Evolutionary conservation across 1,140 invertebrate species (phyloP).

Genomic region (Lasioglossum albipes): DNA sequence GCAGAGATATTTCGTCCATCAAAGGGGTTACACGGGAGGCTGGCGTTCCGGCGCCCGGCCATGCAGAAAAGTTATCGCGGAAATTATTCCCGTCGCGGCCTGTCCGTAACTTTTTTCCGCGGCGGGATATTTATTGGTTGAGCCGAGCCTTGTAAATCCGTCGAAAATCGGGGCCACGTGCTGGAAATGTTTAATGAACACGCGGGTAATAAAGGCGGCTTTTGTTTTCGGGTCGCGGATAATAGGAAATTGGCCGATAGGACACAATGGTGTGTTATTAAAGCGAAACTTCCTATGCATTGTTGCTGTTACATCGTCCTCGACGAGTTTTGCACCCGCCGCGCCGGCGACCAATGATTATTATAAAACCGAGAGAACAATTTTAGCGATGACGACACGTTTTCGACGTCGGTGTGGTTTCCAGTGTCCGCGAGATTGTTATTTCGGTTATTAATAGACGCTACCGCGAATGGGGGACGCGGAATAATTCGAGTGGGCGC

Average conservation of each 20-base stretch:
- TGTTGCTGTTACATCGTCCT: neutral
- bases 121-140: neutral
- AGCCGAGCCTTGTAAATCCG: too few species aligned
- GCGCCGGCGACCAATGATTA: neutral
- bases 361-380: neutral
- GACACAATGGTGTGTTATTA: conserved; percentile 9
- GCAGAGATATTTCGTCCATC: too few species aligned
- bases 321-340: neutral
- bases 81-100: neutral
- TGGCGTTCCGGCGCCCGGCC: too few species aligned
- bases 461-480: too few species aligned
- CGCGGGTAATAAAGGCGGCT: conserved; percentile 14
- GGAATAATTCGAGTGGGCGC: too few species aligned
- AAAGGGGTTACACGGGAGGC: too few species aligned
- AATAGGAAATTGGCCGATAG: conserved; percentile 29
- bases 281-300: conserved; percentile 4
- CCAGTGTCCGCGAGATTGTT: too few species aligned
- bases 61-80: neutral
- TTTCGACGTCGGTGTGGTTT: neutral
- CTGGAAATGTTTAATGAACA: conserved; percentile 38
- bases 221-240: conserved; percentile 17
- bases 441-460: neutral
- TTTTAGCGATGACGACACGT: neutral
- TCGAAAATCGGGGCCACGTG: neutral
- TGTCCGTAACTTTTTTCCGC: neutral